phyloP scores from a whole-genome alignment of 2,113 vertebrate species.

The Meriones unguiculatus region DNA sequence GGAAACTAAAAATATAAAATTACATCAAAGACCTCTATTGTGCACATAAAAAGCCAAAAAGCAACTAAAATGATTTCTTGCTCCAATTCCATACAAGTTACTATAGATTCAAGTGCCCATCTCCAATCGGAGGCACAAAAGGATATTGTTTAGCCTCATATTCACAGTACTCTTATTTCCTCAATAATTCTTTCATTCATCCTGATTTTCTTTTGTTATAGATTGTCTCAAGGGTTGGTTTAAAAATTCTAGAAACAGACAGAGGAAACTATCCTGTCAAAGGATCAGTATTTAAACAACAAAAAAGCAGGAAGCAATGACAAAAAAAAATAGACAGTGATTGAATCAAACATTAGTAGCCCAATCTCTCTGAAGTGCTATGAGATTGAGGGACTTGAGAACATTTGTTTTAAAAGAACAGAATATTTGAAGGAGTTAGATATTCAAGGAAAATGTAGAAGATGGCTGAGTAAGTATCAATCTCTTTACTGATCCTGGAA shows the following conservation, averaged over 20 bases:
- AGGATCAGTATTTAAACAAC: background rate
- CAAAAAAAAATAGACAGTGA: background rate
- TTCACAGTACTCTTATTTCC: no score
- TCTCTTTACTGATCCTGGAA: background rate
- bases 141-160: background rate
- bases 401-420: background rate
- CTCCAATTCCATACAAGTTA: background rate
- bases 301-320: background rate
- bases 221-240: background rate
- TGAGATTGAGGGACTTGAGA: background rate
- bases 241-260: background rate
- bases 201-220: background rate
- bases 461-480: background rate
- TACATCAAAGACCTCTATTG: conserved; percentile 32
- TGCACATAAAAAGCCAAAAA: conserved; percentile 14
- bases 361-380: background rate
- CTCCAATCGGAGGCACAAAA: background rate
- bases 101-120: background rate
- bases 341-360: background rate
- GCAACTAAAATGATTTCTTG: background rate
- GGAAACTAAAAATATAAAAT: background rate
- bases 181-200: background rate
- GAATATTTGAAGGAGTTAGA: background rate
- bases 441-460: background rate
- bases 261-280: background rate